phyloP scores from a whole-genome alignment of 2,113 vertebrate genomes.

The Carollia perspicillata region DNA sequence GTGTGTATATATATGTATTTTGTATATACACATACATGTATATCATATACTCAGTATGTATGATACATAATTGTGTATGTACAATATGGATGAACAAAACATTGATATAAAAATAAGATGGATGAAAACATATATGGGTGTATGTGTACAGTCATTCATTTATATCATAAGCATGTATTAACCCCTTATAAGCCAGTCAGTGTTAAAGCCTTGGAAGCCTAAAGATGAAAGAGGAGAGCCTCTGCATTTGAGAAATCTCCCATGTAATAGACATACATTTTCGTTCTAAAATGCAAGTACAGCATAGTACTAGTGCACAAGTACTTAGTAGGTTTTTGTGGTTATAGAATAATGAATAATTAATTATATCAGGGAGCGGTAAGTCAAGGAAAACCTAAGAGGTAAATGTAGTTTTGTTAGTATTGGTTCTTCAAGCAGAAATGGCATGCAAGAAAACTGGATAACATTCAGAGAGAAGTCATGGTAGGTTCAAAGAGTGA shows the following conservation, averaged over 20 bases:
- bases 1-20: not conserved
- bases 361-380: not conserved
- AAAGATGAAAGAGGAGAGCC: not conserved
- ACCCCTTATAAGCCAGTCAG: not conserved
- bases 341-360: not conserved
- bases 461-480: not conserved
- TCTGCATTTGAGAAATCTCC: not conserved
- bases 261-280: not conserved
- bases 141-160: not conserved
- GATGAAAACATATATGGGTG: not conserved
- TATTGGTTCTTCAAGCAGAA: conserved; percentile 19
- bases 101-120: not conserved
- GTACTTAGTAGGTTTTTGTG: not conserved
- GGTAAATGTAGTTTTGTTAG: not conserved
- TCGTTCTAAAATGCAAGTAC: not conserved
- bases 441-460: not conserved
- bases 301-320: not conserved
- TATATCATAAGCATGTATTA: not conserved
- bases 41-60: not conserved
- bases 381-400: not conserved
- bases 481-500: not conserved
- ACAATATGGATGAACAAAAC: not conserved
- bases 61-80: not conserved
- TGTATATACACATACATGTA: not conserved
- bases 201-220: not conserved